These are phyloP conservation scores for Labroides dimidiatus DNA, from an alignment of 2,797 vertebrate species.

Conservation along the genomic window DNA sequence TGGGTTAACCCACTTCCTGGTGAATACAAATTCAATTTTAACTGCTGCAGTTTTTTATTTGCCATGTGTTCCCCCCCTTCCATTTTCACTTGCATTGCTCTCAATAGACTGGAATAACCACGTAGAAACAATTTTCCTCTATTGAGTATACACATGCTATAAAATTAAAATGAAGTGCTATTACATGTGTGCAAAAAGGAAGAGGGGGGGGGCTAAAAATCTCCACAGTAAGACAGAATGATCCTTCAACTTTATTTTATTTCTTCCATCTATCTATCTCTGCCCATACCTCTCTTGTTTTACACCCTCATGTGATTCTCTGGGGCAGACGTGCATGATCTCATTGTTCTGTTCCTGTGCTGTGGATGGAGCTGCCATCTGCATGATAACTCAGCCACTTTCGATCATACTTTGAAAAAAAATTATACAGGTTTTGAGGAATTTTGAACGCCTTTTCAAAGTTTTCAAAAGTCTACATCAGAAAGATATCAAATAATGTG, in stretches of 20 bases:
- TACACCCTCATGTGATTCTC: not conserved
- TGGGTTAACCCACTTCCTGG: slow-evolving; percentile 88
- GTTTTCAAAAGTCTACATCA: too few species aligned
- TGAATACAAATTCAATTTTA: slow-evolving; percentile 90
- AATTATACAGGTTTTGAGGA: not conserved
- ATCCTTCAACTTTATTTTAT: slow-evolving; percentile 59
- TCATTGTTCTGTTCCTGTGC: slow-evolving; percentile 21
- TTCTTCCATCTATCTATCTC: slow-evolving; percentile 58
- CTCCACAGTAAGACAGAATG: slow-evolving; percentile 38
- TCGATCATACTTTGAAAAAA: slow-evolving; percentile 23
- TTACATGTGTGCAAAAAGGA: slow-evolving; percentile 76
- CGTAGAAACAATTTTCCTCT: slow-evolving; percentile 83
- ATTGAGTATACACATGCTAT: slow-evolving; percentile 84
- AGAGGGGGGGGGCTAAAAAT: slow-evolving; percentile 15
- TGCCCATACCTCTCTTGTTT: slow-evolving; percentile 33
- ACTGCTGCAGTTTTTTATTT: slow-evolving; percentile 84
- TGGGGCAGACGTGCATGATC: too few species aligned
- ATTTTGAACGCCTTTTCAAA: not conserved
- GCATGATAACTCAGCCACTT: slow-evolving; percentile 35
- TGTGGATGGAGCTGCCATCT: slow-evolving; percentile 23
- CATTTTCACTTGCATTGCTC: slow-evolving; percentile 72
- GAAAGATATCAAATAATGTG: too few species aligned
- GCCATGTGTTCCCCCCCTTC: slow-evolving; percentile 62
- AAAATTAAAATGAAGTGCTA: slow-evolving; percentile 87
- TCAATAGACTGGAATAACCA: slow-evolving; percentile 85